phyloP scores from a whole-genome alignment of 2,113 vertebrate genomes.

The Hystrix brachyura region DNA sequence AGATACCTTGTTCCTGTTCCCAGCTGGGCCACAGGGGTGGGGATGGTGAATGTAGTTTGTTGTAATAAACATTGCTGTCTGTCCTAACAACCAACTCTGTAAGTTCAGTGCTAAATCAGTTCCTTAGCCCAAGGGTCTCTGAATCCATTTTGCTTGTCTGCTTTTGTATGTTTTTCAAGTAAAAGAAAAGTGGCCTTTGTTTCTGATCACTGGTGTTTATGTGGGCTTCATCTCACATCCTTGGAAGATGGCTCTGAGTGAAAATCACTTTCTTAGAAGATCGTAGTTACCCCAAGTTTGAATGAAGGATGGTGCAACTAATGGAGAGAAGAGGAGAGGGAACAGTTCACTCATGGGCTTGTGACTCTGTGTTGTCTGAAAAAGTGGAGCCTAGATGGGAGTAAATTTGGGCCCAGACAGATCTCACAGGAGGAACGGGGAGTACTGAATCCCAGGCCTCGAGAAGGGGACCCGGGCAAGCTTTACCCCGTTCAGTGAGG shows the following conservation, averaged over 20 bases:
- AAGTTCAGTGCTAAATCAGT: neutral
- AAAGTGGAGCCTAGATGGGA: neutral
- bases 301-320: neutral
- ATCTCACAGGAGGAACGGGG: neutral
- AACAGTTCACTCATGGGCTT: neutral
- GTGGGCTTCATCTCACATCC: neutral
- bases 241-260: neutral
- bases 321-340: neutral
- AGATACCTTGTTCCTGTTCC: neutral
- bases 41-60: neutral
- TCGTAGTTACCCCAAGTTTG: neutral
- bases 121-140: neutral
- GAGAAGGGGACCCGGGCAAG: neutral
- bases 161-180: constrained; percentile 27
- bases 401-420: neutral
- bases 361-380: neutral
- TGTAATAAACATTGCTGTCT: neutral
- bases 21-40: neutral
- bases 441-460: neutral
- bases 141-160: neutral
- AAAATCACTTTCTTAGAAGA: neutral
- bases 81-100: neutral
- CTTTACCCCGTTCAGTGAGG: neutral
- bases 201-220: constrained; percentile 8
- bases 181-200: constrained; percentile 16